These are phyloP conservation scores for Austrofundulus limnaeus DNA, from an alignment of 2,113 vertebrate species.

Conservation along the genomic window DNA sequence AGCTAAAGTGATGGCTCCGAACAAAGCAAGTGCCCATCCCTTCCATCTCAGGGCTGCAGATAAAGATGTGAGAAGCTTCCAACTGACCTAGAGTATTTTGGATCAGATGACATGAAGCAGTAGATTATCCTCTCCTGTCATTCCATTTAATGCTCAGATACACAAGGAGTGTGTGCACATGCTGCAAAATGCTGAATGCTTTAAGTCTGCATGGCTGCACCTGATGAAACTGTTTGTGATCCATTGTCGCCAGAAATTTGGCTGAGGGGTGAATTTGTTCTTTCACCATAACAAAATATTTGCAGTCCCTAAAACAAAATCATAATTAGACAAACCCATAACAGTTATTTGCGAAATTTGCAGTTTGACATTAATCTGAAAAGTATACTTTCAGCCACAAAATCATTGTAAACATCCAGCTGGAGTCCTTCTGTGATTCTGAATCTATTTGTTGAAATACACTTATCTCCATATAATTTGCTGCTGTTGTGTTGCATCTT, in stretches of 20 bases:
- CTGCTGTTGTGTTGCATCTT: constrained; percentile 8
- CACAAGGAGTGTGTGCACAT: background rate
- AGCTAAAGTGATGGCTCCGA: constrained; percentile 35
- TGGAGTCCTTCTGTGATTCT: background rate
- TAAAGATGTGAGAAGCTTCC: constrained; percentile 33
- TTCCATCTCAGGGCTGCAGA: constrained; percentile 31
- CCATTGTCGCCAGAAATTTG: constrained; percentile 3
- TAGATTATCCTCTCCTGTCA: constrained; percentile 19
- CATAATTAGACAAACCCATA: background rate
- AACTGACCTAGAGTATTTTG: constrained; percentile 46
- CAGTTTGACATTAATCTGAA: background rate
- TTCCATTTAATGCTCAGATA: constrained; percentile 7
- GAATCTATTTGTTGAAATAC: constrained; percentile 8
- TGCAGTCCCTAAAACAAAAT: background rate
- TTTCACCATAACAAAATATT: background rate
- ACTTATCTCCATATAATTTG: constrained; percentile 19
- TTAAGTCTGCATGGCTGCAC: constrained; percentile 14
- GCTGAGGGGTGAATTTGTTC: background rate
- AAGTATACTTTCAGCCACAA: background rate
- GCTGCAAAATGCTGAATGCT: constrained; percentile 1
- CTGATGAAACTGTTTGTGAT: constrained; percentile 57
- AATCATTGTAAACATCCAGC: background rate
- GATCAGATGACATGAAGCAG: constrained; percentile 39
- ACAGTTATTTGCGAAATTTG: background rate
- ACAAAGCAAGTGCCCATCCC: constrained; percentile 11